Evolutionary conservation across 2,888 invertebrate genomes (phyloP), one percentile per base, ranked within the genome.

Genomic region (Alloscopus bannaensis): DNA sequence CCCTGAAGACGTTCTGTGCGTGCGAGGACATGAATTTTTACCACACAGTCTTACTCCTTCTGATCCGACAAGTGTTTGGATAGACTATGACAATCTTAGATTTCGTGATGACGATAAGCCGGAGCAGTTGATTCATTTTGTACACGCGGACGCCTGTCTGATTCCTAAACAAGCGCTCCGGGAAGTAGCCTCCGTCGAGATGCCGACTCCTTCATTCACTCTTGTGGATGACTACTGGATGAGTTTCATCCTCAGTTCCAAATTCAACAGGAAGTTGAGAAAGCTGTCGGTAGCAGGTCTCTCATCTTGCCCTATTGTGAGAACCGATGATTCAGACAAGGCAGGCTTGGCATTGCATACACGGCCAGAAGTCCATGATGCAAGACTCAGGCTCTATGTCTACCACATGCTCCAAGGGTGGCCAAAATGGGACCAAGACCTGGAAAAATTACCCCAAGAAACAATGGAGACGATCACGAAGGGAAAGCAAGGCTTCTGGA

Each of bases 141-240:
- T 81, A 3, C 81, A 83, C 57, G 82, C 81, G 0, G 82, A 83
- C 26, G 81, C 81, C 18, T 81, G 78, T 31, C 45, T 83, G 1
- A 81, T 83, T 68, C 82, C 82, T 13, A 83, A 75, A 26, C 22
- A 40, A n/a, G 81, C 75, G 18, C 36, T 83, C 20, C 55, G 57
- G 29, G 77, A 83, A 66, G 55, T 72, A 0, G 55, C 73, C 0
- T 77, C 77, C 0, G 72, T 80, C 22, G n/a, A 26, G 13, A 60
- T 80, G 69, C 80, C 80, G n/a, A 77, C 80, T 18, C 62, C 64
- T 8, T 45, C 76, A 0, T 83, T 81, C 68, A 24, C 60, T 20
- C 47, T 83, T 1, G 83, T 83, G 0, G 81, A 81, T 50, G 81
- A 81, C 42, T 83, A 83, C 52, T 83, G 83, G 83, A 81, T 83